Evolutionary conservation across 2,888 invertebrate species (phyloP), one percentile per base, ranked within the genome.

Genomic region (Xestoiulus laeticollis): DNA sequence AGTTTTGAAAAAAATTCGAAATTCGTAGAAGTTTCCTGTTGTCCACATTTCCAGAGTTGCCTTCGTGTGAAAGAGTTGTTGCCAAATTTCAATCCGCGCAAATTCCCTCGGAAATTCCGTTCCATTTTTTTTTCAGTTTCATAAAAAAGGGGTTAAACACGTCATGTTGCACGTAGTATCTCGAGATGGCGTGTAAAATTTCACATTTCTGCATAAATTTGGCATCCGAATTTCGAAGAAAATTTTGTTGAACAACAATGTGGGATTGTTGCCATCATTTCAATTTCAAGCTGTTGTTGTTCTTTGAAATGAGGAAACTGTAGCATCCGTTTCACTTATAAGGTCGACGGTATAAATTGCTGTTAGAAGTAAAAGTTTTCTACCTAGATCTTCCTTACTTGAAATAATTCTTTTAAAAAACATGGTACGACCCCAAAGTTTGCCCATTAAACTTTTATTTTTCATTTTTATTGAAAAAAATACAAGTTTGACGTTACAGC

Each of bases 81-180:
- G 68, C 68, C 26, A 68, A 68, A 68, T 68, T 68, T 68, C 22
- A 10, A 68, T 19, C n/a, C 19, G 59, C n/a, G n/a, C 59, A n/a
- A 59, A n/a, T 26, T 68, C 68, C 68, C 68, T 68, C 68, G 68
- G 68, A 68, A 68, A 68, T 68, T 68, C 68, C 68, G 68, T 68
- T 68, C 68, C 68, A 68, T 68, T 68, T n/a, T n/a, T n/a, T n/a
- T n/a, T 48, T 68, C 68, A 6, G 12, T 10, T 68, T 26, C 26
- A 26, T n/a, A 68, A 68, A 68, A 68, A 68, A 68, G 26, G 68
- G 26, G 68, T 68, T 68, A 68, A 68, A 68, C 68, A 68, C n/a
- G 22, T 68, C 10, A 38, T 22, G 22, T 10, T 26, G 22, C 68
- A 19, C 68, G 6, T 59, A 19, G 59, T 8, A 19, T 59, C 68